Base-by-base conservation (phyloP, 2,888 invertebrate species). In the Catonia carolina region DNA sequence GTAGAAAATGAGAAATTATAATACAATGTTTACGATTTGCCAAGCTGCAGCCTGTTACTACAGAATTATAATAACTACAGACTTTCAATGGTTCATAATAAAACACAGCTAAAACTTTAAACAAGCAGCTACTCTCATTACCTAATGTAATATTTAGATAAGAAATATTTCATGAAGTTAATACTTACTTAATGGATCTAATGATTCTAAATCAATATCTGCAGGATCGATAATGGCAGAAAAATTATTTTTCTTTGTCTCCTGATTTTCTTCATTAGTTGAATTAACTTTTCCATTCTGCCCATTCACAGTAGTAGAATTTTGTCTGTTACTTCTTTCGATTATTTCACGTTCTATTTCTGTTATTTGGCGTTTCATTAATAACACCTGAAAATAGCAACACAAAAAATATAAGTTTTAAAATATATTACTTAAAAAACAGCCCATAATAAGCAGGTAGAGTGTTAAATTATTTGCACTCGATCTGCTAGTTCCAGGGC, bases 341-440 rank as follows among this genome's bases (percentile, higher is more conserved):
- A 76, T 74, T 69, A 84, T 78, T 75, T 88, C 79, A 68, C 83
- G 76, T 75, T 89, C 78, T 67, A 86, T 81, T 75, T 88, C 83
- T 60, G 79, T 76, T 73, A 88, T 79, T 77, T 89, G 80, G 72
- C 89, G 75, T 65, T 75, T 73, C 69, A 78, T 77, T 53, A 77
- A 68, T 56, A 74, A 76, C n/a, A 68, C 64, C 68, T 68, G 51
- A n/a, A 41, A 61, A 64, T 37, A 52, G 50, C 53, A 27, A 41
- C 17, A 15, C 6, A 31, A 7, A 4, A 47, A 47, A 47, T 7
- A 12, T 14, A 39, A 39, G 15, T 39, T 39, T 10, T 33, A 33
- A 33, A 37, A n/a, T 14, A 14, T 37, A 37, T 14, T 37, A 37
- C 4, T 6, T 14, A 14, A 37, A 37, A n/a, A 37, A 5, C n/a